Evolutionary conservation across 2,888 invertebrate species (phyloP).

Genomic region (Drosophila emarginata): DNA sequence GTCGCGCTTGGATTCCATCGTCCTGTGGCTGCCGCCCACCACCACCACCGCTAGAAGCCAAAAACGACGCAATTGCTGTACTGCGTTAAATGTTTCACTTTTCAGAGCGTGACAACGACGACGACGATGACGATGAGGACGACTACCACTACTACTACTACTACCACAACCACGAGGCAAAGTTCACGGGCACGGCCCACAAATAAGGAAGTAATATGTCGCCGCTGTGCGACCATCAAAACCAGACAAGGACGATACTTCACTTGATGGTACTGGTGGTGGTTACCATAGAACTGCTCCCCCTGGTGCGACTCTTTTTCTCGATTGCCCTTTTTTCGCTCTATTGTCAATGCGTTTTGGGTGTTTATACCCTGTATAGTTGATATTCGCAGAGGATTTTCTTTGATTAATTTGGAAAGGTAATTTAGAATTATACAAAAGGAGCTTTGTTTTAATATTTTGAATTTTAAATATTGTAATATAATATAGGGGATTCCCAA

Average conservation of each 20-base stretch:
- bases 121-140: background rate
- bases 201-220: slow-evolving; percentile 80
- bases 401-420: background rate
- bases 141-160: background rate
- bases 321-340: slow-evolving; percentile 3
- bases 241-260: slow-evolving; percentile 62
- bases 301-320: slow-evolving; percentile 17
- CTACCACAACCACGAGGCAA: slow-evolving; percentile 37
- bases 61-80: slow-evolving; percentile 48
- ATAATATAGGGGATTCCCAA: too few relatives aligned
- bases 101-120: slow-evolving; percentile 37
- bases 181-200: slow-evolving; percentile 66
- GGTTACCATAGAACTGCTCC: slow-evolving; percentile 6
- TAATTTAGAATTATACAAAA: background rate
- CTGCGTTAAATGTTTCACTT: slow-evolving; percentile 68
- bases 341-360: slow-evolving; percentile 6
- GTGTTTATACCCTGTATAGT: background rate
- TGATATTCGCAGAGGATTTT: background rate
- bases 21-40: slow-evolving; percentile 7
- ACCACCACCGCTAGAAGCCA: slow-evolving; percentile 13
- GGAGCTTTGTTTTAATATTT: too few relatives aligned
- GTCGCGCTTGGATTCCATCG: slow-evolving; percentile 5
- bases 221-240: slow-evolving; percentile 67
- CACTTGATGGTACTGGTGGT: slow-evolving; percentile 23
- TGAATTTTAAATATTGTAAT: too few relatives aligned